Evolutionary conservation across 2,113 vertebrate genomes (phyloP).

Genomic region (Salvelinus fontinalis): DNA sequence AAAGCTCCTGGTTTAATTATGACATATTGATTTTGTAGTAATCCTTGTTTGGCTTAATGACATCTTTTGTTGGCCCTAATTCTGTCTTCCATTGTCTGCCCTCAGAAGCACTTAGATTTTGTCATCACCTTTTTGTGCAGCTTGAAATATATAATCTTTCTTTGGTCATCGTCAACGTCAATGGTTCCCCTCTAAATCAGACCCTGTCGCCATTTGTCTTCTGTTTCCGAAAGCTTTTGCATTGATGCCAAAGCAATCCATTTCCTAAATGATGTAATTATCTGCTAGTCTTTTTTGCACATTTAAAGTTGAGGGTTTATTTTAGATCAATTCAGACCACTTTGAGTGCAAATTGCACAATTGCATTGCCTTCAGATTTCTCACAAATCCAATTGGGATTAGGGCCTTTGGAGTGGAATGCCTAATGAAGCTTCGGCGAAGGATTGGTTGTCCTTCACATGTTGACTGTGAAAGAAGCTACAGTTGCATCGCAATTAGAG

Average conservation of each 20-base stretch:
- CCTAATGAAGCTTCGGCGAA: slow-evolving; percentile 63
- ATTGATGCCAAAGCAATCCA: slow-evolving; percentile 85
- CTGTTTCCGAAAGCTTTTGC: slow-evolving; percentile 86
- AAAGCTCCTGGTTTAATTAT: slow-evolving; percentile 83
- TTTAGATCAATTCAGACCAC: slow-evolving; percentile 88
- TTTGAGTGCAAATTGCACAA: slow-evolving; percentile 85
- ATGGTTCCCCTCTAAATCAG: slow-evolving; percentile 78
- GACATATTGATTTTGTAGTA: slow-evolving; percentile 88
- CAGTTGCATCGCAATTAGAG: slow-evolving; percentile 37
- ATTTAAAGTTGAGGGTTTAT: slow-evolving; percentile 88
- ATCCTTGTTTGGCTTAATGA: slow-evolving; percentile 91
- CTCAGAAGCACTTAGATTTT: slow-evolving; percentile 69
- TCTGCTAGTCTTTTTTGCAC: slow-evolving; percentile 75
- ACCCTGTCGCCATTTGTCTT: slow-evolving; percentile 79
- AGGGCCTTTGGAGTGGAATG: slow-evolving; percentile 73
- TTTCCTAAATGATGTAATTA: slow-evolving; percentile 93
- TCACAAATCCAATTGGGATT: slow-evolving; percentile 83
- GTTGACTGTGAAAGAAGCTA: slow-evolving; percentile 33
- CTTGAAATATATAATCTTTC: slow-evolving; percentile 59
- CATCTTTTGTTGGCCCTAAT: slow-evolving; percentile 90
- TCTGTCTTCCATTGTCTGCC: slow-evolving; percentile 77
- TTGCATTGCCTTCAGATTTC: slow-evolving; percentile 85
- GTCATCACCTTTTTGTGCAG: slow-evolving; percentile 59
- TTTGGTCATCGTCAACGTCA: slow-evolving; percentile 53
- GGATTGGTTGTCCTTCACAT: slow-evolving; percentile 68